Evolutionary conservation across 2,888 invertebrate species (phyloP).

Genomic region (Stegophylla sp.): DNA sequence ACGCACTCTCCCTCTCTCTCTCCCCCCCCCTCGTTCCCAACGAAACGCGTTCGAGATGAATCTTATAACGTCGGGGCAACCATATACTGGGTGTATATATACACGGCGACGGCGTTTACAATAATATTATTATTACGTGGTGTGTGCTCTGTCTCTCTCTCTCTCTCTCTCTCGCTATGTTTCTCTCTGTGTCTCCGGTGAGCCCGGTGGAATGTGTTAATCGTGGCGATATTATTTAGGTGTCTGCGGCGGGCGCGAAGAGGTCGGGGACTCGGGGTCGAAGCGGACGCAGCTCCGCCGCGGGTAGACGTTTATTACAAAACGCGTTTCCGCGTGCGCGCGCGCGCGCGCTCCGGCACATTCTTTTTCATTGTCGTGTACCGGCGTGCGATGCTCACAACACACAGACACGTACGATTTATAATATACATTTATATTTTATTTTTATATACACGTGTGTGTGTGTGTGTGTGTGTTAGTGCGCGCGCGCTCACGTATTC

Average conservation of each 20-base stretch:
- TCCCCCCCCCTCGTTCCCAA: not conserved
- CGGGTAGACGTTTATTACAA: not conserved
- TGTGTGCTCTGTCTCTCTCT: not conserved
- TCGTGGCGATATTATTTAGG: constrained; percentile 56
- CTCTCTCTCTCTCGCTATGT: not conserved
- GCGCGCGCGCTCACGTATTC: not conserved
- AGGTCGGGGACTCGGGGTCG: constrained; percentile 19
- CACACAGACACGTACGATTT: no score
- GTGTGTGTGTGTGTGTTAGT: no score
- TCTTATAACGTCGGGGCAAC: no score
- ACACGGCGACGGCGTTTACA: no score
- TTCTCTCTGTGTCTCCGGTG: not conserved
- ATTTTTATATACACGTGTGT: not conserved
- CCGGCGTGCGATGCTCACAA: not conserved
- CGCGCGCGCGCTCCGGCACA: constrained; percentile 4
- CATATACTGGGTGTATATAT: no score
- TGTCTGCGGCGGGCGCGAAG: constrained; percentile 15
- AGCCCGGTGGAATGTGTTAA: constrained; percentile 53
- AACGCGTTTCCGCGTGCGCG: constrained; percentile 37
- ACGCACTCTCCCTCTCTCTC: not conserved
- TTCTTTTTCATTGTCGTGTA: constrained; percentile 46
- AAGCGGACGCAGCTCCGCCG: not conserved
- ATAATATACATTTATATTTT: no score
- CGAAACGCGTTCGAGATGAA: no score
- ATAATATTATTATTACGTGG: constrained; percentile 13